Evolutionary conservation across 1,140 invertebrate species (phyloP), one percentile per base, ranked within the genome.

Genomic region (Trachymyrmex cornetzi): DNA sequence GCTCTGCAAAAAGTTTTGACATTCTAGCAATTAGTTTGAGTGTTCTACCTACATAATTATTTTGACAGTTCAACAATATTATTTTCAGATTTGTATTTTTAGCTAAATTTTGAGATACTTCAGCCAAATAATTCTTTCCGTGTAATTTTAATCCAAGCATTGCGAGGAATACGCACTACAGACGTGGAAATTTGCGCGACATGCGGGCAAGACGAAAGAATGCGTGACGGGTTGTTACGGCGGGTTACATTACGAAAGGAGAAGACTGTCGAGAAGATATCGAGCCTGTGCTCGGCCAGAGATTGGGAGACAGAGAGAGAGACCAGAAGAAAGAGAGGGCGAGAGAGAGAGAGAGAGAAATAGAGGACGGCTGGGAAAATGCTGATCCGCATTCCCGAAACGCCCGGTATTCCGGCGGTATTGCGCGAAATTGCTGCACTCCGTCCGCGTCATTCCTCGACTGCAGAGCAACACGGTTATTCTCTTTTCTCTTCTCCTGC

Each of bases 391-490:
- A 95, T 95, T 95, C 94, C 92, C 92, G 91, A 91, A 94, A 91
- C 89, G 91, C 93, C 91, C 90, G 92, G 94, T 94, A 94, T 94
- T 92, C 93, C 91, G 92, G 92, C 90, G 92, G 92, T 94, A 94
- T 94, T 94, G 93, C 94, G 94, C 89, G 92, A 94, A 94, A 94
- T 94, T 94, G 93, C 93, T 93, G 90, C 93, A 94, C 93, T 94
- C 92, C 92, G 94, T 94, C 90, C 93, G 91, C 93, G 93, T 94
- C 94, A 94, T 94, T 94, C 93, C 87, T 88, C 79, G 87, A 91
- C 88, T 87, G 59, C 77, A 69, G 24, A 75, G 74, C 71, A 89
- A 89, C 87, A 87, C 84, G 57, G 66, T 74, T 77, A 86, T 77
- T 86, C 87, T 77, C 82, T 77, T 74, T 74, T 57, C 80, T 53